Conservation (phyloP, 2,113 vertebrate species). For the Chelonoidis abingdonii region DNA sequence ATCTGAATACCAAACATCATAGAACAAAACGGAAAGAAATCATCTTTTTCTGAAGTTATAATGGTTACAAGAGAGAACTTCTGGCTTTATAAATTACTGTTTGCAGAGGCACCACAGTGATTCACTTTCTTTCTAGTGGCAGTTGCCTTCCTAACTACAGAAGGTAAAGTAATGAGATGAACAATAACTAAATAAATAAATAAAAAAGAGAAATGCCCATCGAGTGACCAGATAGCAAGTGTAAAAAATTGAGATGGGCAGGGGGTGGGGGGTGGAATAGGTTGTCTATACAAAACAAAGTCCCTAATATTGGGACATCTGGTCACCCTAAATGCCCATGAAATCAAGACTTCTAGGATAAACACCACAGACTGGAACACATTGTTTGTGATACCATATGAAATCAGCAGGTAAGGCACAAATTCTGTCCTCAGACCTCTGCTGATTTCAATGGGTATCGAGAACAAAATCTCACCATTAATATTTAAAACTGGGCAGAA, state of each 20-base stretch:
- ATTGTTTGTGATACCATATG: accelerated
- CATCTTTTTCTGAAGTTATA: background rate
- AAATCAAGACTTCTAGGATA: accelerated
- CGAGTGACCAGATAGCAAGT: background rate
- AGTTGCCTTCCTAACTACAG: background rate
- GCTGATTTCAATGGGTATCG: background rate
- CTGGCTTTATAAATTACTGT: background rate
- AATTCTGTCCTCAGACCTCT: background rate
- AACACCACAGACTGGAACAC: accelerated
- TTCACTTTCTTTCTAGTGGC: background rate
- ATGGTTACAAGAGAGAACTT: background rate
- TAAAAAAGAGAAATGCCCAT: background rate
- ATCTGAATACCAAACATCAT: background rate
- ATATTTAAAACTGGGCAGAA: background rate
- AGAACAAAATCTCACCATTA: background rate
- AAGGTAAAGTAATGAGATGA: background rate
- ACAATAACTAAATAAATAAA: background rate
- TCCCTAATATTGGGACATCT: background rate
- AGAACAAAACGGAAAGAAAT: constrained; percentile 14
- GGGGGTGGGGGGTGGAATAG: background rate
- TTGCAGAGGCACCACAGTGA: background rate
- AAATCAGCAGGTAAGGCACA: accelerated
- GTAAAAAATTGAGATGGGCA: background rate
- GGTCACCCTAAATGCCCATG: background rate
- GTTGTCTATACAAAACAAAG: background rate